A percentile compares a stretch with the other conserved stretches of the same genome.
Conservation (phyloP, 2,113 vertebrate species). For the Chaenogobius annularis region DNA sequence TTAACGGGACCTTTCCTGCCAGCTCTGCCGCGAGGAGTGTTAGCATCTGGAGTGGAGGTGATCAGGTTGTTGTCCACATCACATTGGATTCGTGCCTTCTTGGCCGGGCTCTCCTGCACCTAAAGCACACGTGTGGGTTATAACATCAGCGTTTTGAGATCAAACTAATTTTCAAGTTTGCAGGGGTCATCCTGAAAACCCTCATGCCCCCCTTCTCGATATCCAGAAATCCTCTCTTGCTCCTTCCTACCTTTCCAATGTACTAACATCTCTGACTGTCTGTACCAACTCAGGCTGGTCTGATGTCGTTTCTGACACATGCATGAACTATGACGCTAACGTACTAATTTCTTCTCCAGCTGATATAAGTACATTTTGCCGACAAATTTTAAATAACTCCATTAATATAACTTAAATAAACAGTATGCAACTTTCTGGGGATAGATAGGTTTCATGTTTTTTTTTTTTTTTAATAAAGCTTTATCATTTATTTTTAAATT, state of each 20-base stretch:
- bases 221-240: not conserved
- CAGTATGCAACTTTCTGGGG: too few relatives aligned
- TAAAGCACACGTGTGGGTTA: conserved; percentile 53
- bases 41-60: conserved; percentile 84
- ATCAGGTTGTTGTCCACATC: conserved; percentile 93
- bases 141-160: not conserved
- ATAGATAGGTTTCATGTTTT: too few relatives aligned
- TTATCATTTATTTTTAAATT: too few relatives aligned
- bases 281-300: too few relatives aligned
- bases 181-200: not conserved
- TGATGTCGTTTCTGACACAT: too few relatives aligned
- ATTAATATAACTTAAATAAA: too few relatives aligned
- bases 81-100: conserved; percentile 87
- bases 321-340: too few relatives aligned
- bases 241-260: not conserved
- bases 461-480: too few relatives aligned
- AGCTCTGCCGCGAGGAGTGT: conserved; percentile 83
- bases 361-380: too few relatives aligned
- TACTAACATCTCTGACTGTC: too few relatives aligned
- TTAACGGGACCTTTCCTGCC: conserved; percentile 88
- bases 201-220: not conserved
- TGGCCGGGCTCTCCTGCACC: conserved; percentile 90
- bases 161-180: not conserved
- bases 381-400: too few relatives aligned
- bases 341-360: too few relatives aligned